Conservation (phyloP, 2,797 vertebrate genomes). For the Enteromius thamalakanensis region DNA sequence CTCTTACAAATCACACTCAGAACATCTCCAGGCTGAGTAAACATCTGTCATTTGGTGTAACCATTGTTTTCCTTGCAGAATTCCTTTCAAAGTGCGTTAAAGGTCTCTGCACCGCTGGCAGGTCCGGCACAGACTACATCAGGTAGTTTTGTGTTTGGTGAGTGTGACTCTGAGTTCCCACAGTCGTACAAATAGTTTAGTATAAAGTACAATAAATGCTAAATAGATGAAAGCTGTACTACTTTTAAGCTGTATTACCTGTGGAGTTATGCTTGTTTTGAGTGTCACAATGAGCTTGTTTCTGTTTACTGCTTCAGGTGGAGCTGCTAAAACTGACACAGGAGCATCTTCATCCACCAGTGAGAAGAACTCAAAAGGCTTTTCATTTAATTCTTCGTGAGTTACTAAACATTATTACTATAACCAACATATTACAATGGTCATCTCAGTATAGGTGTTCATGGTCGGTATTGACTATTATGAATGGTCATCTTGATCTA, state of each 20-base stretch:
- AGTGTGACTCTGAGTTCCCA: neutral
- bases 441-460: neutral
- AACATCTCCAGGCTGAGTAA: neutral
- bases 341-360: slow-evolving; percentile 53
- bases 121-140: slow-evolving; percentile 61
- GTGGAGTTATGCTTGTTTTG: neutral
- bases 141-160: slow-evolving; percentile 73
- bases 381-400: slow-evolving; percentile 73
- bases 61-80: slow-evolving; percentile 63
- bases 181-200: neutral
- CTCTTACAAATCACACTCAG: neutral
- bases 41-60: neutral
- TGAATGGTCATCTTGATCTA: neutral
- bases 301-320: slow-evolving; percentile 58
- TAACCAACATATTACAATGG: too few species aligned
- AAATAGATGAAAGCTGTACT: neutral
- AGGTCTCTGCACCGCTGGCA: slow-evolving; percentile 47
- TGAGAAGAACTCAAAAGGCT: slow-evolving; percentile 72
- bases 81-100: slow-evolving; percentile 65
- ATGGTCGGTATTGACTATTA: neutral
- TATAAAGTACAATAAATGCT: neutral
- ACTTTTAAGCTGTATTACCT: neutral
- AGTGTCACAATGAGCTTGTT: neutral
- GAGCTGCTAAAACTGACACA: slow-evolving; percentile 63
- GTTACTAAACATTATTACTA: slow-evolving; percentile 40